Evolutionary conservation across 2,113 vertebrate species (phyloP), one percentile per base, ranked within the genome.

Genomic region (Ploceus nigricollis): DNA sequence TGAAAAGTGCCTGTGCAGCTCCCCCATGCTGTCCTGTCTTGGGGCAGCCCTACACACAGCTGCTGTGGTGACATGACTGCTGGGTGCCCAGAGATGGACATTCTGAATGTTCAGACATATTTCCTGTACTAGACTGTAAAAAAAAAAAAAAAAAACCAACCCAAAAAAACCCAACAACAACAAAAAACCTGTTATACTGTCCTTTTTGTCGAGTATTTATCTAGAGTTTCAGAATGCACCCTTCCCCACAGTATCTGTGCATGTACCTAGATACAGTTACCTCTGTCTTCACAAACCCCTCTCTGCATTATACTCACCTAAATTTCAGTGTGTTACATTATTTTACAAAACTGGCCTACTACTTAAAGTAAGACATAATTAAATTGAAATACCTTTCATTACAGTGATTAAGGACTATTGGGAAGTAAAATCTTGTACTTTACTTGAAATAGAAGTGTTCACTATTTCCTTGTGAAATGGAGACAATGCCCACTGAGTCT

Each of bases 51-150:
- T 68, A 54, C 27, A 16, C 47, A 10, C 15, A 58, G 33, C 39
- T 65, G 33, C 7, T 15, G 17, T 20, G 19, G 53, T 4, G 3
- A 8, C 15, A 3, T 1, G 2, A 7, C 23, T 35, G 11, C 47
- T 50, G 15, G 11, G 4, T 31, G 9, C 27, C 25, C 35, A 39
- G 44, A 42, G 24, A 39, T 35, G 37, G 23, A 64, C 5, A 3
- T 15, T 12, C 10, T 27, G 18, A 72, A 40, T 35, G 14, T 66
- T 82, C 63, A 37, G 25, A 19, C 2, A 0, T n/a, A n/a, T 58
- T 83, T 82, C 8, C 21, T 39, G 11, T 16, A 44, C 7, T 19
- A 21, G 15, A 28, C 8, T 33, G 15, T 23, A 21, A 33, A 39
- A 11, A 22, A 10, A 11, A 65, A 18, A 27, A 35, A 7, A 37